phyloP scores from a whole-genome alignment of 2,888 invertebrate species.

The Orthonevra nobilis region DNA sequence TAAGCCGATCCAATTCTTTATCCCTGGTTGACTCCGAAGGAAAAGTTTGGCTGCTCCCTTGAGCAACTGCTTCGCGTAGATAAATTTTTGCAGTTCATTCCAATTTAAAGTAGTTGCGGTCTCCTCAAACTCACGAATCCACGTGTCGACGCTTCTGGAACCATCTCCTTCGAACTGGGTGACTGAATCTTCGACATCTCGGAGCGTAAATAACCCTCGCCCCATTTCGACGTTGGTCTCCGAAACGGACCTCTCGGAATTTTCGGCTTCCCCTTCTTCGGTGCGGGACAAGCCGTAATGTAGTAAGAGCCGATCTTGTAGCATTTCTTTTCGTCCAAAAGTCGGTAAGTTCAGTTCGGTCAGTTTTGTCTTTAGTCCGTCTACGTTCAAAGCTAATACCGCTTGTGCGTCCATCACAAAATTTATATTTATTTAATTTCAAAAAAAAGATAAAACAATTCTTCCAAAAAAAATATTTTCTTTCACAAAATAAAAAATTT shows the following conservation, averaged over 20 bases:
- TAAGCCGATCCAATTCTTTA: not conserved
- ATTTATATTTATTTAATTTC: not conserved
- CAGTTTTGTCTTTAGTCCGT: not conserved
- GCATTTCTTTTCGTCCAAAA: not conserved
- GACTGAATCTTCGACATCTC: too few species aligned
- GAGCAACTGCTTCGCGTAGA: slow-evolving; percentile 16
- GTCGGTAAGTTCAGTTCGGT: not conserved
- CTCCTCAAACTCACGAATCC: slow-evolving; percentile 18
- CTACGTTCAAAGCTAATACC: slow-evolving; percentile 1
- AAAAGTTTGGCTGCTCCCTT: slow-evolving; percentile 10
- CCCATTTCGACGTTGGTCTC: not conserved
- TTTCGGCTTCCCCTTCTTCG: not conserved
- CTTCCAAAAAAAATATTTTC: too few species aligned
- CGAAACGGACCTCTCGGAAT: not conserved
- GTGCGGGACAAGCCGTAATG: not conserved
- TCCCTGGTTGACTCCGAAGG: not conserved
- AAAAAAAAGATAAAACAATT: not conserved
- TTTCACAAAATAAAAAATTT: too few species aligned
- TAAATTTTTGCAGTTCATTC: slow-evolving; percentile 8
- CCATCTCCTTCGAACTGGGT: slow-evolving; percentile 12
- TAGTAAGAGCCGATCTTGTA: not conserved
- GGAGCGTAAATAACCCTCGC: too few species aligned
- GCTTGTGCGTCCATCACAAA: not conserved
- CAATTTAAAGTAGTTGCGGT: not conserved
- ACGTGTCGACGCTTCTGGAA: not conserved